Percentiles rank a stretch among this genome's conserved stretches.
Conservation (phyloP, 2,113 vertebrate genomes). For the Laticauda colubrina region DNA sequence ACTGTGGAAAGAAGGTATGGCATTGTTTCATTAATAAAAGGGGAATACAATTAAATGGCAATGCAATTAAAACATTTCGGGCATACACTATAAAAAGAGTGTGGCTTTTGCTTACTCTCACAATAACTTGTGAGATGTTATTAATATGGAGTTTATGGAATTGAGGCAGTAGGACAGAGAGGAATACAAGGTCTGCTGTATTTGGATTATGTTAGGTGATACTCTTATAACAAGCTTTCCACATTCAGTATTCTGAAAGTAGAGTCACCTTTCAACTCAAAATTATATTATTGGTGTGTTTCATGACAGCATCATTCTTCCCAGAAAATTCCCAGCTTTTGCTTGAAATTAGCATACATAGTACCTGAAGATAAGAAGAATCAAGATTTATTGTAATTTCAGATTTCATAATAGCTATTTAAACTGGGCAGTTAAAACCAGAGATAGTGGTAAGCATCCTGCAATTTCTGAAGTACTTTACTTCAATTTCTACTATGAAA, state of each 20-base stretch:
- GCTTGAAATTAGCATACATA: conserved; percentile 41
- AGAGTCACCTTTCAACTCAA: conserved; percentile 52
- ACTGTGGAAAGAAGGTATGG: conserved; percentile 66
- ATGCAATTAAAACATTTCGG: conserved; percentile 17
- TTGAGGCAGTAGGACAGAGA: not conserved
- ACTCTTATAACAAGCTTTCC: conserved; percentile 26
- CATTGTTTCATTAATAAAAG: not conserved
- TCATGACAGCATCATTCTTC: conserved; percentile 46
- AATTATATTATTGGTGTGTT: conserved; percentile 55
- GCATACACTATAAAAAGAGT: conserved; percentile 1
- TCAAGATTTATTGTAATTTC: conserved; percentile 44
- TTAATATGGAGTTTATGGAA: conserved; percentile 27
- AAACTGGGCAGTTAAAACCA: conserved; percentile 20
- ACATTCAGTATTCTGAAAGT: conserved; percentile 40
- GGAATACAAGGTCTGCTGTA: conserved; percentile 34
- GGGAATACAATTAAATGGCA: conserved; percentile 16
- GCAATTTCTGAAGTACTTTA: conserved; percentile 45
- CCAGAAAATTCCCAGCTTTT: conserved; percentile 32
- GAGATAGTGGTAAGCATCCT: not conserved
- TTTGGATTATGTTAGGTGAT: conserved; percentile 16
- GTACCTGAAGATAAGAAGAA: conserved; percentile 45
- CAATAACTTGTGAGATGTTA: conserved; percentile 30
- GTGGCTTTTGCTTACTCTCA: conserved; percentile 11
- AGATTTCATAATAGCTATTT: conserved; percentile 35
- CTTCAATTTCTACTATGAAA: not conserved